phyloP scores from a whole-genome alignment of 2,113 vertebrate species.

The Sula dactylatra region DNA sequence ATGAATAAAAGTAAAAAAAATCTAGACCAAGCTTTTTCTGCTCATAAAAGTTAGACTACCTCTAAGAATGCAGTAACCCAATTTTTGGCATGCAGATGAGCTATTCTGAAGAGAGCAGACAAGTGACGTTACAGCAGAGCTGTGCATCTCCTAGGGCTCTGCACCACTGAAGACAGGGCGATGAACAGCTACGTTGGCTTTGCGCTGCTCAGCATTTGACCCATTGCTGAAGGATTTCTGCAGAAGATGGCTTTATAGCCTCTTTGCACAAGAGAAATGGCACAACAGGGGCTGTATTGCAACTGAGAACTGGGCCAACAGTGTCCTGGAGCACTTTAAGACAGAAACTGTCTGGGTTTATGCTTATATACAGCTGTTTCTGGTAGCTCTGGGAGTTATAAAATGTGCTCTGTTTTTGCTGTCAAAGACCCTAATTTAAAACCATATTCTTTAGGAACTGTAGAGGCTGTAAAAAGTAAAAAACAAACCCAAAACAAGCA shows the following conservation, averaged over 20 bases:
- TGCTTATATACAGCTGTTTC: slow-evolving; percentile 33
- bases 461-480: background rate
- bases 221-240: background rate
- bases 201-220: background rate
- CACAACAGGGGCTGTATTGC: background rate
- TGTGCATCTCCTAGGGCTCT: background rate
- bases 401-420: slow-evolving; percentile 10
- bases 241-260: background rate
- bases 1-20: background rate
- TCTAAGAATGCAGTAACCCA: background rate
- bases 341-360: background rate
- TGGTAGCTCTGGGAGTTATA: slow-evolving; percentile 37
- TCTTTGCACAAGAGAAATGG: background rate
- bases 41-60: background rate
- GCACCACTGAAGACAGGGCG: rapidly evolving
- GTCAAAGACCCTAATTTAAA: slow-evolving; percentile 40
- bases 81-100: background rate
- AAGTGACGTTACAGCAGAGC: background rate
- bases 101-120: background rate
- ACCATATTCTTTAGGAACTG: background rate
- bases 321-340: slow-evolving; percentile 27
- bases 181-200: rapidly evolving
- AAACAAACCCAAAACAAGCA: no score
- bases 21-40: background rate
- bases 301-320: slow-evolving; percentile 30